Base-by-base conservation (phyloP, 2,797 vertebrate species). In the Limosa lapponica region DNA sequence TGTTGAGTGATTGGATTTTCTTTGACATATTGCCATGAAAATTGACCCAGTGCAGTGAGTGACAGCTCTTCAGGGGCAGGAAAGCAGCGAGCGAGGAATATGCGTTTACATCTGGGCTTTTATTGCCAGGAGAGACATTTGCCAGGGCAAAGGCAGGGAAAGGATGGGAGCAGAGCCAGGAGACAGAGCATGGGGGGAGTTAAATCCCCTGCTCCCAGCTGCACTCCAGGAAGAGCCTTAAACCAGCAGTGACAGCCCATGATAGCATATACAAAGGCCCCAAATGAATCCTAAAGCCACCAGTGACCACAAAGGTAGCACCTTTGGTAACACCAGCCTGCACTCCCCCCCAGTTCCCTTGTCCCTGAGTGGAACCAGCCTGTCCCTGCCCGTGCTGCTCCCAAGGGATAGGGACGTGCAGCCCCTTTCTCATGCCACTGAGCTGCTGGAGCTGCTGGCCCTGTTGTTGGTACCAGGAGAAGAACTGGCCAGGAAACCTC, bases 11-110 rank as follows among this genome's bases (percentile, higher is more conserved):
- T 91, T 95, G 96, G 90, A 97, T 96, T 95, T 95, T 89, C 91
- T 95, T 92, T 96, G 96, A 97, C 96, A 95, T 96, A 95, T 89
- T 73, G 93, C 93, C 90, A 80, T 94, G 91, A 95, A 93, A 96
- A 95, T 95, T 91, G 96, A 92, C 87, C 94, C 54, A 24, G 73
- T 79, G 59, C 85, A 44, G 80, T 90, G 95, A 96, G 66, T 92
- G 96, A 94, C 95, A 96, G 96, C 48, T 94, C 82, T 93, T 94
- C 58, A 73, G 91, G 82, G 85, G 51, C 88, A 93, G 62, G 70
- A 51, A 43, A 84, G 80, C 16, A 3, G 85, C 1, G 3, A 83
- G 51, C 0, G 1, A 82, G 44, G 82, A 59, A 75, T 46, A 24
- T 5, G 22, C 1, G 3, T 64, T 88, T 80, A 79, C 43, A 12